phyloP scores from a whole-genome alignment of 2,888 invertebrate genomes.

The Holacanthella duospinosa region DNA sequence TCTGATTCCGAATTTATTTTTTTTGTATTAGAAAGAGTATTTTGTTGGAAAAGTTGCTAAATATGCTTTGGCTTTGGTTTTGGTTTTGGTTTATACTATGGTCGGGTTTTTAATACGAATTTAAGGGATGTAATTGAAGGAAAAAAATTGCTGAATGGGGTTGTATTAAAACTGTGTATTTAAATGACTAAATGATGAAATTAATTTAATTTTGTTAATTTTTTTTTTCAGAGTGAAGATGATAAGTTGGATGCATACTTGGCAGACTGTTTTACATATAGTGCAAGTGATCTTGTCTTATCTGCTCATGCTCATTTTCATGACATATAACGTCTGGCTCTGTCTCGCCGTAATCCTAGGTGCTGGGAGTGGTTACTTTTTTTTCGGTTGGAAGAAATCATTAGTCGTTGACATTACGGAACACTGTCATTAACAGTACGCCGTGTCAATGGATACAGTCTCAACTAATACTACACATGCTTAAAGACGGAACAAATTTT shows the following conservation, averaged over 20 bases:
- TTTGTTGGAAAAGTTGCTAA: too few relatives aligned
- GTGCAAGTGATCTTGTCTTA: slow-evolving; percentile 83
- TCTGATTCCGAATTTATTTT: neutral
- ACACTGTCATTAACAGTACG: slow-evolving; percentile 14
- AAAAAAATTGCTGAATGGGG: too few relatives aligned
- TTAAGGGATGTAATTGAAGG: too few relatives aligned
- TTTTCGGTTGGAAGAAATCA: slow-evolving; percentile 92
- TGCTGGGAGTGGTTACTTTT: slow-evolving; percentile 81
- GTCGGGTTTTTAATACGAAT: too few relatives aligned
- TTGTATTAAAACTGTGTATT: neutral
- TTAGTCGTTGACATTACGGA: slow-evolving; percentile 78
- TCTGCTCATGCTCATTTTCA: slow-evolving; percentile 89
- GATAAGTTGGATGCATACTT: slow-evolving; percentile 68
- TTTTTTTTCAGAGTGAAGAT: slow-evolving; percentile 62
- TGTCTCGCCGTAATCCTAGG: slow-evolving; percentile 80
- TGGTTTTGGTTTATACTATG: too few relatives aligned
- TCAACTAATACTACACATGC: too few relatives aligned
- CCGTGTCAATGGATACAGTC: too few relatives aligned
- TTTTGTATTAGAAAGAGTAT: too few relatives aligned
- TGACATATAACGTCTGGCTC: slow-evolving; percentile 93
- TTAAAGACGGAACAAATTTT: too few relatives aligned
- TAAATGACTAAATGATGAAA: neutral
- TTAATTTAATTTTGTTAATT: neutral
- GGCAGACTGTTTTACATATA: slow-evolving; percentile 79
- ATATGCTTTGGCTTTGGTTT: too few relatives aligned